phyloP scores from a whole-genome alignment of 1,140 invertebrate genomes.

The Oncopodura yosiiana region DNA sequence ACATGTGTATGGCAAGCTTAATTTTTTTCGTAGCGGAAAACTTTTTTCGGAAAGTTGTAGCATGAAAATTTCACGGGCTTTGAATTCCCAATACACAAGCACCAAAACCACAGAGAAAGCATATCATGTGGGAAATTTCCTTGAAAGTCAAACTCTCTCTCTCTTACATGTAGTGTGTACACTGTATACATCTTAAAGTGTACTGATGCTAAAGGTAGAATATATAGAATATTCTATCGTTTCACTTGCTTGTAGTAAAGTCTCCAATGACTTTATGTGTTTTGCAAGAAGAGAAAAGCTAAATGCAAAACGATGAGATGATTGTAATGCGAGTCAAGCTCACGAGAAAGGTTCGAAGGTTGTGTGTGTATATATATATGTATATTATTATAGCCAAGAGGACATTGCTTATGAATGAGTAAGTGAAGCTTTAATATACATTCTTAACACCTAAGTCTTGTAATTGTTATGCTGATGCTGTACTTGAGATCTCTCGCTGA shows the following conservation, averaged over 20 bases:
- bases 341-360: not conserved
- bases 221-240: no score
- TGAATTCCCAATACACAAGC: constrained; percentile 25
- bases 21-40: constrained; percentile 18
- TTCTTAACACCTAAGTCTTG: constrained; percentile 18
- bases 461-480: constrained; percentile 31
- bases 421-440: no score
- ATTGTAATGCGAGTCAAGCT: constrained; percentile 15
- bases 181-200: no score
- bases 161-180: no score
- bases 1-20: constrained; percentile 22
- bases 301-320: no score
- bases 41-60: constrained; percentile 25
- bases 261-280: not conserved
- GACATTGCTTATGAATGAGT: no score
- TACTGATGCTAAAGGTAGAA: no score
- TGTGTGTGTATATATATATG: not conserved
- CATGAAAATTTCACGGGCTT: constrained; percentile 28
- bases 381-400: not conserved
- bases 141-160: constrained; percentile 21
- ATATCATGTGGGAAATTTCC: constrained; percentile 23
- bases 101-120: constrained; percentile 26
- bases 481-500: constrained; percentile 20
- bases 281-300: constrained; percentile 6
- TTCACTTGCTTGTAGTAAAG: no score